Evolutionary conservation across 2,797 vertebrate genomes (phyloP).

Genomic region (Acrossocheilus wenchowensis): DNA sequence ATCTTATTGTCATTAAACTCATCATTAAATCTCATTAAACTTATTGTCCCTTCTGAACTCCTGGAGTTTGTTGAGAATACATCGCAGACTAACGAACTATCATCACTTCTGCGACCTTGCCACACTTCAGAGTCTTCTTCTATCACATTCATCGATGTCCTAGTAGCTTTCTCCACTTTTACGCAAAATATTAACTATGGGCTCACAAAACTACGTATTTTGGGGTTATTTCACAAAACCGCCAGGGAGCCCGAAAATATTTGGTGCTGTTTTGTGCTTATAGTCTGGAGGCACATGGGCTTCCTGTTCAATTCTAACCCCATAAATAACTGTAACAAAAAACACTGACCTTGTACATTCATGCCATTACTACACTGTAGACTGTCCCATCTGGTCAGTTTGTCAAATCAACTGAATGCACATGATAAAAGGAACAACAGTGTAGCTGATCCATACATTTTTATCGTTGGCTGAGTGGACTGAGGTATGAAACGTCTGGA

Average conservation of each 20-base stretch:
- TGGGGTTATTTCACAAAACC: background rate
- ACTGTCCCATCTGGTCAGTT: conserved; percentile 52
- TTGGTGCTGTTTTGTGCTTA: background rate
- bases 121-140: background rate
- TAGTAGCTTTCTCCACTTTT: background rate
- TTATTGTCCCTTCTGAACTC: background rate
- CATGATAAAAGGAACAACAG: conserved; percentile 79
- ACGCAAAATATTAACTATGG: background rate
- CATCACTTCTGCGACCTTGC: conserved; percentile 4
- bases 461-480: conserved; percentile 70
- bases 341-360: conserved; percentile 8
- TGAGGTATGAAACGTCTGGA: conserved; percentile 73
- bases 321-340: conserved; percentile 7
- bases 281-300: background rate
- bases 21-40: too few species aligned
- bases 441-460: conserved; percentile 70
- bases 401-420: conserved; percentile 82
- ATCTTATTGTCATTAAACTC: background rate
- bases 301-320: conserved; percentile 9
- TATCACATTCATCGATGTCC: background rate
- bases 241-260: background rate
- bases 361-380: conserved; percentile 21
- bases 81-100: background rate
- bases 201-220: background rate
- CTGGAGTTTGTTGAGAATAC: background rate